Evolutionary conservation across 2,797 vertebrate genomes (phyloP).

Genomic region (Coilia nasus): DNA sequence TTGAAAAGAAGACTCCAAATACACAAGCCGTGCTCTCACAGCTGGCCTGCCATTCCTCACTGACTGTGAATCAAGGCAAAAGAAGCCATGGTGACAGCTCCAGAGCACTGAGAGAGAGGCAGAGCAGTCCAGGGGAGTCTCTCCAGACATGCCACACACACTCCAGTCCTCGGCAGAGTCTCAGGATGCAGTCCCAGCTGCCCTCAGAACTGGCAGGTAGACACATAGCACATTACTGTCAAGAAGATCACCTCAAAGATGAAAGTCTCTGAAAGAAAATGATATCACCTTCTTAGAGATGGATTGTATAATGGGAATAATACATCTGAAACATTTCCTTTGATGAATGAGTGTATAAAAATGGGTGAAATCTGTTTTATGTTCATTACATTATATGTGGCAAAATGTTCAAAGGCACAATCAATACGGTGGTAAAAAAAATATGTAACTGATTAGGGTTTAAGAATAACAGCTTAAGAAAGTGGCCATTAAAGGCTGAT

Average conservation of each 20-base stretch:
- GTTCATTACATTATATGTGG: neutral
- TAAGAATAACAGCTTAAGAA: neutral
- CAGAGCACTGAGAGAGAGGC: slow-evolving; percentile 9
- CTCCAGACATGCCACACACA: neutral
- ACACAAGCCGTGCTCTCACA: neutral
- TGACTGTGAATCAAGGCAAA: neutral
- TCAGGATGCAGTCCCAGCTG: neutral
- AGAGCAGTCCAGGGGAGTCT: neutral
- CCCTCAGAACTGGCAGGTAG: neutral
- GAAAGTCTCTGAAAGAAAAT: neutral
- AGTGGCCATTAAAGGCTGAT: neutral
- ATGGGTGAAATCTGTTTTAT: neutral
- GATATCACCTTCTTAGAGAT: neutral
- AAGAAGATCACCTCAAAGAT: neutral
- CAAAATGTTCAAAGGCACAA: neutral
- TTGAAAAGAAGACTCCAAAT: neutral
- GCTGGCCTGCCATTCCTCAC: neutral
- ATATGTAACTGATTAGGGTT: neutral
- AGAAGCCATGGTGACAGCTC: neutral
- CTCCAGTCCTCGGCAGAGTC: neutral
- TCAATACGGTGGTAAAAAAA: slow-evolving; percentile 7
- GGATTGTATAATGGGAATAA: neutral
- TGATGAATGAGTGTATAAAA: neutral
- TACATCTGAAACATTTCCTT: neutral
- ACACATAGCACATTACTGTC: neutral